Percentiles rank a stretch among this genome's conserved stretches.
Evolutionary conservation across 2,113 vertebrate genomes (phyloP).

Genomic region (Mustelus asterias): DNA sequence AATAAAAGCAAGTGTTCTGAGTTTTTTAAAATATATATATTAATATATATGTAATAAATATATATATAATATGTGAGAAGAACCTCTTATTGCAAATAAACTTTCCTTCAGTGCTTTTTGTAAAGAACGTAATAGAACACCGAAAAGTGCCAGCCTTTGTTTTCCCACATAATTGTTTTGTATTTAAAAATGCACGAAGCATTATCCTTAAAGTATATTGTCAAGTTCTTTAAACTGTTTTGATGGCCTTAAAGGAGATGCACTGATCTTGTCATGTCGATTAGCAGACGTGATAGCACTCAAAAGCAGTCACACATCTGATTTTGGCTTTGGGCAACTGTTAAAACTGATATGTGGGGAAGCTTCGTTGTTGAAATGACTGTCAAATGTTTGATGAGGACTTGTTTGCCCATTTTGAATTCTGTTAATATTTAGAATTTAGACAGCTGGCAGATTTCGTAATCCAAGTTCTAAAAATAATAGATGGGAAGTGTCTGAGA

Average conservation of each 20-base stretch:
- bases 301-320: background rate
- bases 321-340: background rate
- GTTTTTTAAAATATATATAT: too few species aligned
- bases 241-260: background rate
- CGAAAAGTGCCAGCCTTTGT: background rate
- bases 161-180: background rate
- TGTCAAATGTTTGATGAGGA: background rate
- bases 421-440: slow-evolving; percentile 11
- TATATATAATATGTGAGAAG: too few species aligned
- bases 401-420: background rate
- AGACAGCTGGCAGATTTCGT: background rate
- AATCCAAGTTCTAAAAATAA: background rate
- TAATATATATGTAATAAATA: too few species aligned
- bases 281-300: background rate
- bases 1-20: background rate
- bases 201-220: background rate
- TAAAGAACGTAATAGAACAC: background rate
- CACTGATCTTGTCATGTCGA: background rate
- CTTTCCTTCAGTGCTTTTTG: background rate
- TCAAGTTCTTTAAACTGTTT: background rate
- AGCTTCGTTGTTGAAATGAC: background rate
- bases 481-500: background rate
- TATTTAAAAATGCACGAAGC: background rate
- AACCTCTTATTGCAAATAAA: background rate
- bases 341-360: background rate